These are phyloP conservation scores for Brachionus calyciflorus DNA, from an alignment of 1,140 invertebrate genomes.

Conservation along the genomic window DNA sequence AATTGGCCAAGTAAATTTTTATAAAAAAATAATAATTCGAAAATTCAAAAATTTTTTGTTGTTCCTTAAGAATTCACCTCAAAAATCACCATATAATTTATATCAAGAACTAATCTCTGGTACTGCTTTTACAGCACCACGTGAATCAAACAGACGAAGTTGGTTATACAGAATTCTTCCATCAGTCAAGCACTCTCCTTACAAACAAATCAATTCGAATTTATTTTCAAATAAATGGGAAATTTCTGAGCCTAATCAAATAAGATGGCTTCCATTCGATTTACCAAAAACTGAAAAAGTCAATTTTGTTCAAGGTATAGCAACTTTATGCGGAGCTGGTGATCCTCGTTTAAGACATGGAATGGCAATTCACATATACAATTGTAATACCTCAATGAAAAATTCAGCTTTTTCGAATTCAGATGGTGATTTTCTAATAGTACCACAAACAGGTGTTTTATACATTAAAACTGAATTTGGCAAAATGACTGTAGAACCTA, in stretches of 20 bases:
- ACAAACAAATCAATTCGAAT: conserved; percentile 60
- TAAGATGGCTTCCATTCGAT: conserved; percentile 57
- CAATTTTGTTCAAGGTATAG: conserved; percentile 66
- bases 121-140: conserved; percentile 89
- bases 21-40: background rate
- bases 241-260: conserved; percentile 84
- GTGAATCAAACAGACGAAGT: conserved; percentile 75
- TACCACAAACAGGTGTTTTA: conserved; percentile 82
- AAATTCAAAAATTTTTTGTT: background rate
- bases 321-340: conserved; percentile 89
- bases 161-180: conserved; percentile 94
- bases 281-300: conserved; percentile 25
- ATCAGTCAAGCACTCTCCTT: conserved; percentile 78
- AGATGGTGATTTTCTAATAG: conserved; percentile 96
- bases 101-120: conserved; percentile 96
- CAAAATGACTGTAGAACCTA: conserved; percentile 77
- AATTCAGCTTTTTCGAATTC: conserved; percentile 76
- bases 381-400: conserved; percentile 83
- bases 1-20: conserved; percentile 63
- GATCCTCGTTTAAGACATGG: conserved; percentile 76
- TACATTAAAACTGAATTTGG: conserved; percentile 91
- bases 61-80: conserved; percentile 76
- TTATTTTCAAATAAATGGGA: conserved; percentile 70
- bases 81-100: conserved; percentile 85
- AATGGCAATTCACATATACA: conserved; percentile 81